phyloP scores from a whole-genome alignment of 2,797 vertebrate genomes.

The Lithobates sylvaticus region DNA sequence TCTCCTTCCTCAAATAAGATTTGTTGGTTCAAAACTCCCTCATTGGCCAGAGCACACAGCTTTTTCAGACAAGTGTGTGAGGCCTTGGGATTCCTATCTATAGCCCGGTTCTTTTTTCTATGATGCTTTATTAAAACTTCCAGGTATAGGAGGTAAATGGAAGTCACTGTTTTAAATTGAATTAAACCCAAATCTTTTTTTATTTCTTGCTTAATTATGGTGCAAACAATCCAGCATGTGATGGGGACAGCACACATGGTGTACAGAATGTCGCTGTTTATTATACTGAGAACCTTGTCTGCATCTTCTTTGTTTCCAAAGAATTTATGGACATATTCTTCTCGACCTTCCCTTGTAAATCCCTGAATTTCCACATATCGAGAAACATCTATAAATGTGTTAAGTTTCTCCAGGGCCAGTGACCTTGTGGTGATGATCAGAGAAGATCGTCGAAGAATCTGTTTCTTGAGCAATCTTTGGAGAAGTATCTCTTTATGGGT shows the following conservation, averaged over 20 bases:
- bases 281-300: background rate
- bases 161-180: background rate
- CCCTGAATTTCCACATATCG: slow-evolving; percentile 12
- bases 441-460: background rate
- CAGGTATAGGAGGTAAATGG: background rate
- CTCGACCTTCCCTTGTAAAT: background rate
- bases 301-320: background rate
- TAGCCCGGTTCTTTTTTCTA: background rate
- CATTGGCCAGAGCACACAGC: slow-evolving; percentile 6
- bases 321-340: background rate
- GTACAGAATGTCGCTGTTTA: background rate
- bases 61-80: background rate
- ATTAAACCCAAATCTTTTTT: background rate
- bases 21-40: slow-evolving; percentile 3
- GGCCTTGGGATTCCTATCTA: background rate
- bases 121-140: slow-evolving; percentile 16
- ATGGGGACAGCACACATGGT: slow-evolving; percentile 22
- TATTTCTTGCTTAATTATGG: background rate
- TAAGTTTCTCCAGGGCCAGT: background rate
- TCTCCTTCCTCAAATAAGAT: slow-evolving; percentile 44
- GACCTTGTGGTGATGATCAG: slow-evolving; percentile 7
- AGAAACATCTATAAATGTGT: background rate
- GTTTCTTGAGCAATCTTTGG: background rate
- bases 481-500: background rate
- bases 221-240: slow-evolving; percentile 18